Base-by-base conservation (phyloP, 2,888 invertebrate genomes). In the Neuroscelio doddi region DNA sequence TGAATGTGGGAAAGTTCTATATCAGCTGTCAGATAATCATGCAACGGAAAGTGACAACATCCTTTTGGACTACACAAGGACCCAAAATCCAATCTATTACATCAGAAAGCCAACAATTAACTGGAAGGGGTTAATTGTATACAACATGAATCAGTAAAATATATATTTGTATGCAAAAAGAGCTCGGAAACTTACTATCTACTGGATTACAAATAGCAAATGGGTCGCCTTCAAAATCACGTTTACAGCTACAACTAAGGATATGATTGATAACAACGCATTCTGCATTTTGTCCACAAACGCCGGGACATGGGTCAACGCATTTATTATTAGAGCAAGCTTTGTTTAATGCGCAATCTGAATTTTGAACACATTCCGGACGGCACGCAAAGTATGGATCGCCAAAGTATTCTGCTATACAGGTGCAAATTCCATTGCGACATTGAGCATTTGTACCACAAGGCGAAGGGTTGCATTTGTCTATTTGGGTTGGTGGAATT, bases 271-370 rank as follows among this genome's bases (percentile, higher is more conserved):
- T 88, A 12, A 92, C 93, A 72, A 89, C 88, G 78, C 95, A 95
- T 59, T 91, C 87, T 1, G 94, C 92, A 78, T 90, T 91, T 49
- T 87, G 84, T 9, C 93, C 95, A 79, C 95, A 95, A 75, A 91
- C 91, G 69, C 91, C 91, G 12, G 89, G 88, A 74, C 95, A 95
- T 3, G 95, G 95, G 83, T 95, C 90, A 14, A 89, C 84, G 80
- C 95, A 96, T 85, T 94, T 94, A 64, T 91, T 91, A 70, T 91
- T 89, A 26, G 91, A 86, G 79, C 96, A 96, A 12, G 94, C 91
- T 78, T 89, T 90, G 77, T 92, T 89, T 47, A 88, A 84, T 0
- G 90, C 85, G 80, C 95, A 96, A 75, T 95, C 94, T 0, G 90
- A 88, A 80, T 92, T 95, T 7, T 92, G 85, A 0, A 93, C 89